Evolutionary conservation across 2,113 vertebrate species (phyloP).

Genomic region (Psephotus haematonotus): DNA sequence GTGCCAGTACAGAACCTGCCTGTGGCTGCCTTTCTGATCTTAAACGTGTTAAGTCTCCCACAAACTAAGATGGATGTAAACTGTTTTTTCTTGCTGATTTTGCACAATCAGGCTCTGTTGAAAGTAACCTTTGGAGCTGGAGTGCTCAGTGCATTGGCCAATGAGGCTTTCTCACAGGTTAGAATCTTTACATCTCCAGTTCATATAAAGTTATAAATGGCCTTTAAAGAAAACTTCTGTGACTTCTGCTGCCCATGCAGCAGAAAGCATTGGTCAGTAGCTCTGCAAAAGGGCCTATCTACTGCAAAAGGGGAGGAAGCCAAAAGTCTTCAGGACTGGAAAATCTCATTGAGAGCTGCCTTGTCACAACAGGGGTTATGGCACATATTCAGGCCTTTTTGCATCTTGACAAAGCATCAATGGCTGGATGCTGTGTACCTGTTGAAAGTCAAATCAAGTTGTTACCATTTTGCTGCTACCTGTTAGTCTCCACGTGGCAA

Average conservation of each 20-base stretch:
- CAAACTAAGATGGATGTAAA: neutral
- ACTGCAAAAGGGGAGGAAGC: neutral
- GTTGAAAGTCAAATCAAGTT: neutral
- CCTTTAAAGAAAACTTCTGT: neutral
- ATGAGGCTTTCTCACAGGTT: neutral
- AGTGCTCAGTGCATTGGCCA: neutral
- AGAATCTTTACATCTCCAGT: neutral
- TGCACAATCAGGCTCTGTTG: constrained; percentile 28
- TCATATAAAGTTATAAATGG: neutral
- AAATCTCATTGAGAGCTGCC: neutral
- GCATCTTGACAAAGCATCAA: neutral
- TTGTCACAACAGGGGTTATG: neutral
- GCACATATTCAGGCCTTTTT: neutral
- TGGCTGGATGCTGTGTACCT: neutral
- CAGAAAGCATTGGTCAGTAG: neutral
- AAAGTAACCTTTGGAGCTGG: neutral
- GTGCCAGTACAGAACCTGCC: neutral
- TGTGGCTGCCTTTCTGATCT: constrained; percentile 24
- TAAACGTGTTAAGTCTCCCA: neutral
- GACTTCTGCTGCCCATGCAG: neutral
- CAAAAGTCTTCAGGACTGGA: neutral
- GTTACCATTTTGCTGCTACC: neutral
- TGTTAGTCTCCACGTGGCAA: neutral
- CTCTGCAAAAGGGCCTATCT: neutral
- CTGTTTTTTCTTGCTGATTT: constrained; percentile 8